Base-by-base conservation (phyloP, 2,797 vertebrate species). In the Streptopelia turtur region DNA sequence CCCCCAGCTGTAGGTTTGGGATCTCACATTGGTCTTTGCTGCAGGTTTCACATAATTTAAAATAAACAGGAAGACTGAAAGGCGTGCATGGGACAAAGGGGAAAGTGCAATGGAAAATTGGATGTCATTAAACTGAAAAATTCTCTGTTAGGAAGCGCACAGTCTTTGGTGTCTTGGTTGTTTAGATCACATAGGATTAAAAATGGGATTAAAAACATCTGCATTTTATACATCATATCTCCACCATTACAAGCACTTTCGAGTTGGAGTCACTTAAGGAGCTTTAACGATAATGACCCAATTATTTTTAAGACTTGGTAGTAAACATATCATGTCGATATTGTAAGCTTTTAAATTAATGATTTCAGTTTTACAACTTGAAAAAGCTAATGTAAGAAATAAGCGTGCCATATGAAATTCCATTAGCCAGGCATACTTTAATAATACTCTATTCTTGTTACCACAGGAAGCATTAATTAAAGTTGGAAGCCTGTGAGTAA, bases 251-350 rank as follows among this genome's bases (percentile, higher is more conserved):
- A 61, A 90, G 49, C 24, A 27, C 30, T 86, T 93, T 92, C 64
- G 95, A 95, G 70, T 68, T 84, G 53, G 64, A 97, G 78, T 94
- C 65, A 88, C 55, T 88, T 87, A 91, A 87, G 60, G 81, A 86
- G 50, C 64, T 86, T 95, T 96, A 90, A 95, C 84, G 72, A 82
- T 95, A 96, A 95, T 86, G 86, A 96, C 77, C 80, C 78, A 94
- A 66, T 97, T 97, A 93, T 96, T 97, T 93, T 93, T 84, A 89
- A 89, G 90, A 39, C 78, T 83, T 94, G 80, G 74, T 93, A 95
- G 87, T 94, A 96, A 97, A 92, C 69, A 71, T 60, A 90, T 93
- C 70, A 22, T 90, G 63, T 80, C 1, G 2, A 86, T 95, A 90
- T 83, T 76, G 72, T 93, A 94, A 91, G 56, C 20, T 20, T 89